phyloP scores from a whole-genome alignment of 2,113 vertebrate genomes.

The Chaenocephalus aceratus region DNA sequence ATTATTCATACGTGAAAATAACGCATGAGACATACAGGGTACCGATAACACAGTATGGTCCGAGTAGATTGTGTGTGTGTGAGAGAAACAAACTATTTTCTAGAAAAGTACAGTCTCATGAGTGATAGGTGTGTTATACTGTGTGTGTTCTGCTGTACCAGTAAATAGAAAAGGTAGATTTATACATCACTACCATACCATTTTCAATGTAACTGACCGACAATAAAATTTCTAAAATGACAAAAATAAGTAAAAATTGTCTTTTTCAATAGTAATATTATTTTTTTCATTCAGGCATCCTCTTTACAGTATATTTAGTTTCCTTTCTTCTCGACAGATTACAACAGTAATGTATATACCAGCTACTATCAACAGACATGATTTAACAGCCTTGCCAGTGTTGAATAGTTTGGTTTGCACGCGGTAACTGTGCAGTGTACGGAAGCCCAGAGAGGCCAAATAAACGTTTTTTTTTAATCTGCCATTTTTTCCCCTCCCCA shows the following conservation, averaged over 20 bases:
- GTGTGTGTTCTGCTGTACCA: constrained; percentile 55
- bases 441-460: too few species aligned
- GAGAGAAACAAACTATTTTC: constrained; percentile 41
- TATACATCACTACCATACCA: constrained; percentile 61
- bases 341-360: constrained; percentile 49
- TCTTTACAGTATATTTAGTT: constrained; percentile 55
- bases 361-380: constrained; percentile 53
- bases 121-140: constrained; percentile 37
- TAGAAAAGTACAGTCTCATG: constrained; percentile 33
- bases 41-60: constrained; percentile 71
- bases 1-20: constrained; percentile 66
- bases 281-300: constrained; percentile 61
- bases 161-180: constrained; percentile 45
- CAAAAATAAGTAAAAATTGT: constrained; percentile 64
- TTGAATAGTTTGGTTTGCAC: constrained; percentile 68
- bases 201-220: constrained; percentile 66
- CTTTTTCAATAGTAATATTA: constrained; percentile 48
- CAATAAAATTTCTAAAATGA: constrained; percentile 73
- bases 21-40: constrained; percentile 63
- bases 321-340: constrained; percentile 54
- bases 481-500: too few species aligned
- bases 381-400: constrained; percentile 58
- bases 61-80: constrained; percentile 35
- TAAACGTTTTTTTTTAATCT: too few species aligned
- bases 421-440: constrained; percentile 3